Base-by-base conservation (phyloP, 1,140 invertebrate species). In the Cheumatopsyche charites region DNA sequence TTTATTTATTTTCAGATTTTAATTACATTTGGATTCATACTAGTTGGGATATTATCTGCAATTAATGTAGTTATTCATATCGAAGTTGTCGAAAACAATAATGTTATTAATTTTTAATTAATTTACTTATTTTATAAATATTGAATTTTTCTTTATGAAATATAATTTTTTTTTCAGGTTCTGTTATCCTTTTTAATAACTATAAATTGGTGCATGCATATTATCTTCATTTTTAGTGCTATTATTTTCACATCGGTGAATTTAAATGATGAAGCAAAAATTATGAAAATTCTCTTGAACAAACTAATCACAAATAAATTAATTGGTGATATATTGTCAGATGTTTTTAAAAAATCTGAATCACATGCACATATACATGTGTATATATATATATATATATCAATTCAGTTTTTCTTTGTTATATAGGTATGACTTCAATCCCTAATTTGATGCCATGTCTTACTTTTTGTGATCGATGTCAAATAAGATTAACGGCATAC, bases 171-270 rank as follows among this genome's bases (percentile, higher is more conserved):
- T 5, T 25, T 58, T 58, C 12, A 58, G 55, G 55, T 21, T 58
- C 1, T 11, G 4, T 25, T 58, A 58, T 19, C 55, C 0, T 58
- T 58, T 17, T 21, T 58, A 23, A 25, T 58, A 11, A 9, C 9
- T 58, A 23, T 58, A 1, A 58, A 58, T 25, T 58, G 55, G 55
- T 23, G 55, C 13, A 11, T 58, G 7, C 55, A 58, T 25, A 21
- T 58, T 25, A 1, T 26, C 11, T 13, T 58, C 23, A 17, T 52
- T 13, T 25, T 58, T 25, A 25, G 11, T 3, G 21, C 21, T 12
- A 21, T 58, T 1, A 12, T 58, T 7, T 12, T 19, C 9, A 19
- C 21, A 23, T 13, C 23, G 0, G 55, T 25, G n/a, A 25, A 58
- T 58, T 58, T 58, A 12, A 25, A 58, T 21, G 12, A 58, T 12